Base-by-base conservation (phyloP, 64 coral and sea anemone species). In the Dendronephthya gigantea region DNA sequence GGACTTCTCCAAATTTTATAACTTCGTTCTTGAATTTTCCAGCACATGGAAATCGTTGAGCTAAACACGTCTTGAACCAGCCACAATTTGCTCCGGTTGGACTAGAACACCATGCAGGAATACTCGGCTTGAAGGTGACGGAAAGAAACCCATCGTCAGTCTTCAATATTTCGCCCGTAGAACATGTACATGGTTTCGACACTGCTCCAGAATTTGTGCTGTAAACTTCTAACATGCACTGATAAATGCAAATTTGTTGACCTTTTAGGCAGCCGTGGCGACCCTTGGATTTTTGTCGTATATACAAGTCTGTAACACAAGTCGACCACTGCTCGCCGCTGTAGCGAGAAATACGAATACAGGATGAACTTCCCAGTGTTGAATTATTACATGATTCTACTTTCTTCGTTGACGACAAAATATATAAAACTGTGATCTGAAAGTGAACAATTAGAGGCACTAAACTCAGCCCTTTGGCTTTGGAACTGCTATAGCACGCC, bases 41-140 rank as follows among this genome's bases (percentile, higher is more conserved):
- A 19, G 82, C 87, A 62, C 90, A 91, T 0, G 84, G 65, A 45
- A 85, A 81, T 28, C 40, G 83, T 43, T 40, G 86, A 76, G 89
- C 88, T 34, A 96, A 76, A 84, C 93, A 96, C 8, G 91, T 86
- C 3, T 68, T 41, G 48, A 91, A 96, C 93, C 93, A 96, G 19
- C 84, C 51, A 35, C 93, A 96, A 19, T 66, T 79, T 23, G 62
- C 29, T 0, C 88, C 90, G 0, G 87, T 31, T 23, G 90, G 90
- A 49, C 69, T 95, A 52, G 35, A 87, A 22, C 93, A 96, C 48
- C 50, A 48, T 0, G 75, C n/a, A n/a, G 52, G 29, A 17, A 33
- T 4, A 7, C 11, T 35, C 0, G 81, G 83, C 13, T 11, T 29
- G 49, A 28, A 52, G 15, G 84, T 10, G 32, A 0, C 23, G 48